phyloP scores from a whole-genome alignment of 2,888 invertebrate species.

The Anticlea derivata region DNA sequence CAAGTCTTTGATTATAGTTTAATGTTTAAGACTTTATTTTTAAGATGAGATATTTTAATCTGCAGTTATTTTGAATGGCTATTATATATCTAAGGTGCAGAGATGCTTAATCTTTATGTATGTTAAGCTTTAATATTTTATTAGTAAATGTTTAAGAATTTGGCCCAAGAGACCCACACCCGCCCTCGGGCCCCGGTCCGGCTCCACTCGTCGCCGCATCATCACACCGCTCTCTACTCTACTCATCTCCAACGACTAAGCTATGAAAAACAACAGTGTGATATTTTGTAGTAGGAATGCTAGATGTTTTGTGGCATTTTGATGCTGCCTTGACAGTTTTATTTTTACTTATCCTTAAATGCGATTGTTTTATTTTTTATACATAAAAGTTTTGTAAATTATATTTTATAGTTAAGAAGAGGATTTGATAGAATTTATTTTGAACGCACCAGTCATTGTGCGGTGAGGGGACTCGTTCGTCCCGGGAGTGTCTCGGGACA shows the following conservation, averaged over 20 bases:
- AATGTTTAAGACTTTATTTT: constrained; percentile 81
- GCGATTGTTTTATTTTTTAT: constrained; percentile 77
- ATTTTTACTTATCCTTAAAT: constrained; percentile 60
- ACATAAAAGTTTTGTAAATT: constrained; percentile 75
- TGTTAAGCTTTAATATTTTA: constrained; percentile 85
- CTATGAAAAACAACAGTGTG: constrained; percentile 69
- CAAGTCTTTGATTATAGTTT: constrained; percentile 77
- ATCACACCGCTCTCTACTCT: constrained; percentile 35
- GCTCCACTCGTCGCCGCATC: constrained; percentile 36
- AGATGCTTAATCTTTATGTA: constrained; percentile 84
- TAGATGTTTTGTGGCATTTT: constrained; percentile 69
- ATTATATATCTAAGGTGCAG: constrained; percentile 83
- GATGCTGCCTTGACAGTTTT: constrained; percentile 64
- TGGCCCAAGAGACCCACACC: constrained; percentile 61
- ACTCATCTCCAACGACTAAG: constrained; percentile 45
- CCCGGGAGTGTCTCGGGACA: constrained; percentile 31
- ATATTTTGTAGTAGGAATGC: constrained; percentile 75
- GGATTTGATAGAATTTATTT: constrained; percentile 54
- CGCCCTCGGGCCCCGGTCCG: constrained; percentile 47
- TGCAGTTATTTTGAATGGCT: constrained; percentile 84
- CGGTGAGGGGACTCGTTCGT: constrained; percentile 40
- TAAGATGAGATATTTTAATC: constrained; percentile 84
- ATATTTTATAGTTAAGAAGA: constrained; percentile 73
- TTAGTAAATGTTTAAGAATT: constrained; percentile 82
- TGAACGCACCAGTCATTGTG: constrained; percentile 59